Conservation (phyloP, 2,888 invertebrate genomes). For the Itoplectis maculator region DNA sequence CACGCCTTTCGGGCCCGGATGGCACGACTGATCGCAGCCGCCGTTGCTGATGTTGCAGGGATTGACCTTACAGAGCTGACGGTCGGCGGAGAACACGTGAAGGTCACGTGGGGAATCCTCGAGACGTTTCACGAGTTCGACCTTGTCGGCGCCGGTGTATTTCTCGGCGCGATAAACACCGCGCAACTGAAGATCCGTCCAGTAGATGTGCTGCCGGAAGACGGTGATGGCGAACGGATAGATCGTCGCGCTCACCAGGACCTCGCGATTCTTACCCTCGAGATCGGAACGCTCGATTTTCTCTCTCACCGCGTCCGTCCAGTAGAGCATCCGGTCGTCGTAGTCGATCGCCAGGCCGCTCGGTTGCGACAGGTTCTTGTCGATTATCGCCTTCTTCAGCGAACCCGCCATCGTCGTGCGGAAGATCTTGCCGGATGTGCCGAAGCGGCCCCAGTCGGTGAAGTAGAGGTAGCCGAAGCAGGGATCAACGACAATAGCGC, state of each 20-base stretch:
- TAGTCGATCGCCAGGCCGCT: conserved; percentile 98
- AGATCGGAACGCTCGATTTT: conserved; percentile 97
- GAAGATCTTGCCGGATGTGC: conserved; percentile 97
- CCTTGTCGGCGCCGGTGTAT: conserved; percentile 97
- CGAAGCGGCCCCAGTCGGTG: conserved; percentile 98
- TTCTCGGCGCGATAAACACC: conserved; percentile 99
- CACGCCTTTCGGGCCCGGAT: conserved; percentile 93
- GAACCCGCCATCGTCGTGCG: conserved; percentile 98
- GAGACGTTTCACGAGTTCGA: conserved; percentile 96
- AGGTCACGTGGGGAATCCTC: conserved; percentile 97
- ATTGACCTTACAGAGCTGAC: conserved; percentile 93
- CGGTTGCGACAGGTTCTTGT: conserved; percentile 96
- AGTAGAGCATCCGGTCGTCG: conserved; percentile 96
- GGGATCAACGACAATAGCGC: conserved; percentile 98
- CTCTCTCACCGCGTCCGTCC: conserved; percentile 98
- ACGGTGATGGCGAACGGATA: conserved; percentile 98
- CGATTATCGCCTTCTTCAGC: conserved; percentile 93
- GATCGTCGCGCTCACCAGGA: conserved; percentile 94
- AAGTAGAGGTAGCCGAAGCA: conserved; percentile 98
- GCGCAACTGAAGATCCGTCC: conserved; percentile 97
- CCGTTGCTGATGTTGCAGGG: conserved; percentile 96
- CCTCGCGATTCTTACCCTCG: conserved; percentile 94
- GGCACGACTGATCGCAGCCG: conserved; percentile 97
- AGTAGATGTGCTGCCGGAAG: conserved; percentile 95
- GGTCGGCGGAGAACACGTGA: conserved; percentile 92